Percentiles rank a stretch among this genome's conserved stretches.
These are phyloP conservation scores for Salvelinus sp. DNA, from an alignment of 2,113 vertebrate species.

Conservation along the genomic window DNA sequence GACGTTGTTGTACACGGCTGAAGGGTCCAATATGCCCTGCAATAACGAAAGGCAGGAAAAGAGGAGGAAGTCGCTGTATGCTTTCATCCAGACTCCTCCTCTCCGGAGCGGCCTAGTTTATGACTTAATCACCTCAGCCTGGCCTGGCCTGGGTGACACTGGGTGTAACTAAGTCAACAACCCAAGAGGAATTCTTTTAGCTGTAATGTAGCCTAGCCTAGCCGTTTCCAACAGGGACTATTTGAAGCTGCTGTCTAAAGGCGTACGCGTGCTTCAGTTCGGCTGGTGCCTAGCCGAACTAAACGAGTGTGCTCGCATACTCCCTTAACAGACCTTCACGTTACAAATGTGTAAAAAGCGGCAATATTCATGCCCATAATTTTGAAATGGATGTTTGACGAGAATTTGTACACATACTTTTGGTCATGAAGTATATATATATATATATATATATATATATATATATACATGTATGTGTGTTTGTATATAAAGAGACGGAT, in stretches of 20 bases:
- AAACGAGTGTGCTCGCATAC: too few species aligned
- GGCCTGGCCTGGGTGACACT: neutral
- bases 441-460: too few species aligned
- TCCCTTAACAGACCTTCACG: too few species aligned
- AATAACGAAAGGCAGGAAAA: conserved; percentile 8
- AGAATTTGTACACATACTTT: too few species aligned
- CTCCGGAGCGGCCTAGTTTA: neutral
- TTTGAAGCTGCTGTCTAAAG: too few species aligned
- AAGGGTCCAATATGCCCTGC: neutral
- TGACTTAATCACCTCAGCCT: conserved; percentile 9
- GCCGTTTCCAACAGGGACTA: neutral
- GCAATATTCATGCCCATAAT: too few species aligned
- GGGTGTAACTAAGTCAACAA: conserved; percentile 8
- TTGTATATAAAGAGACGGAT: too few species aligned
- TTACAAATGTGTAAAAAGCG: too few species aligned
- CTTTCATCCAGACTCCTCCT: neutral
- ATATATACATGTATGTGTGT: too few species aligned
- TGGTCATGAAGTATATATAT: too few species aligned
- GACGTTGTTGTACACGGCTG: neutral
- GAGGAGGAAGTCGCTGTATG: neutral
- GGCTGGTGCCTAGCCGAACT: neutral
- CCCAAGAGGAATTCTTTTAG: conserved; percentile 12
- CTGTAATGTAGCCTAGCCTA: neutral
- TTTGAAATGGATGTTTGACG: too few species aligned
- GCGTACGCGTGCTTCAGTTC: too few species aligned